Evolutionary conservation across 2,888 invertebrate genomes (phyloP).

Genomic region (Morinoia aosen): DNA sequence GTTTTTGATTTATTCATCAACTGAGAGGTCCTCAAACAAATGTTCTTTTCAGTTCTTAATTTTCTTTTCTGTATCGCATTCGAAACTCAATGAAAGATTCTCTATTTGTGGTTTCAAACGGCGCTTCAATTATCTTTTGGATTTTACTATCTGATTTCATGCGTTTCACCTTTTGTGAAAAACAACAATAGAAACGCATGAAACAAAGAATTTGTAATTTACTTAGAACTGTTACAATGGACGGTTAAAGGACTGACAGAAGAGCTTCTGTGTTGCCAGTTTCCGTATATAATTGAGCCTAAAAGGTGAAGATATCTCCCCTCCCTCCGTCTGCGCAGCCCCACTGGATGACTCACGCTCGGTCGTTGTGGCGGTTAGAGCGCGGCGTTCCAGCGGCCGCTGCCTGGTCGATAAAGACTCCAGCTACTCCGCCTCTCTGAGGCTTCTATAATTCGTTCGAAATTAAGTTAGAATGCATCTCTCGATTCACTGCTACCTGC

Average conservation of each 20-base stretch:
- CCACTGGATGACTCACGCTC: not conserved
- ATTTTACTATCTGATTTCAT: too few relatives aligned
- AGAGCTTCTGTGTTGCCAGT: not conserved
- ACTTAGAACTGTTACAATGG: not conserved
- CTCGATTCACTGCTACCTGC: not conserved
- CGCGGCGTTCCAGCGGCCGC: not conserved
- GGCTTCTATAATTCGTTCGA: not conserved
- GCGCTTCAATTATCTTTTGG: not conserved
- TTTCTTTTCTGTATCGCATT: not conserved
- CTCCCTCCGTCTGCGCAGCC: not conserved
- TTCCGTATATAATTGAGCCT: not conserved
- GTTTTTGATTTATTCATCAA: not conserved
- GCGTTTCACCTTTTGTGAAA: not conserved
- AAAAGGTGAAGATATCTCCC: not conserved
- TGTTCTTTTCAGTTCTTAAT: not conserved
- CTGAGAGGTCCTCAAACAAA: not conserved
- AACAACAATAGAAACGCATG: not conserved
- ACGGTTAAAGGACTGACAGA: too few relatives aligned
- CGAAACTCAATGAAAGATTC: not conserved
- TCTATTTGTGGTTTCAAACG: not conserved
- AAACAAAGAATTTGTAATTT: not conserved
- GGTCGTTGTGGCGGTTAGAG: slow-evolving; percentile 10
- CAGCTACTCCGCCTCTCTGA: not conserved
- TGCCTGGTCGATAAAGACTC: slow-evolving; percentile 5
- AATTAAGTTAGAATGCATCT: not conserved